Conservation (phyloP, 2,888 invertebrate genomes). For the Lycaena phlaeas region DNA sequence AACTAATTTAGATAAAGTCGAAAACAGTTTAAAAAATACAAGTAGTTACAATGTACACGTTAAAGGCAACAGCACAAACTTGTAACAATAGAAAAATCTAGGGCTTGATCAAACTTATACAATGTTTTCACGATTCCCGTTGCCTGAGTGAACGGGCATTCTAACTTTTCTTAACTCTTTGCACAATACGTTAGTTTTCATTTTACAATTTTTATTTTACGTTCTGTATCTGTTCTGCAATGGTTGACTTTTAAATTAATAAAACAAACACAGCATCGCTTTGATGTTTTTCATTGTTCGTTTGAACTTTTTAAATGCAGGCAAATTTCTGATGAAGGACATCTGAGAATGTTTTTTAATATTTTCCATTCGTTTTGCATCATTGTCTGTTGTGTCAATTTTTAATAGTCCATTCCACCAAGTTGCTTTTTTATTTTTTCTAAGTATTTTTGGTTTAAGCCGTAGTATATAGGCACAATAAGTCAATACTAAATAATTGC, state of each 20-base stretch:
- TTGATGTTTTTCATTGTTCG: neutral
- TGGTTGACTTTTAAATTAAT: neutral
- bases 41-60: neutral
- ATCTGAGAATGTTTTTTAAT: too few species aligned
- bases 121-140: constrained; percentile 11
- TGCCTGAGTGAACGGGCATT: constrained; percentile 13
- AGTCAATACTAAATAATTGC: too few species aligned
- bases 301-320: neutral
- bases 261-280: neutral
- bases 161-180: constrained; percentile 18
- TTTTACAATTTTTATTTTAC: constrained; percentile 16
- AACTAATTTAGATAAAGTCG: neutral
- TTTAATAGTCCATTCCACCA: too few species aligned
- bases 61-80: constrained; percentile 6
- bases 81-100: constrained; percentile 8
- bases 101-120: constrained; percentile 13
- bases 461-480: too few species aligned
- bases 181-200: constrained; percentile 15
- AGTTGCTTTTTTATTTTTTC: too few species aligned
- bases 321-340: too few species aligned
- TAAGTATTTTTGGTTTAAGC: too few species aligned
- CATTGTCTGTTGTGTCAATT: too few species aligned
- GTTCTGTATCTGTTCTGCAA: constrained; percentile 3
- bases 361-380: too few species aligned
- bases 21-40: constrained; percentile 3